Evolutionary conservation across 1,140 invertebrate genomes (phyloP).

Genomic region (Cepaea nemoralis): DNA sequence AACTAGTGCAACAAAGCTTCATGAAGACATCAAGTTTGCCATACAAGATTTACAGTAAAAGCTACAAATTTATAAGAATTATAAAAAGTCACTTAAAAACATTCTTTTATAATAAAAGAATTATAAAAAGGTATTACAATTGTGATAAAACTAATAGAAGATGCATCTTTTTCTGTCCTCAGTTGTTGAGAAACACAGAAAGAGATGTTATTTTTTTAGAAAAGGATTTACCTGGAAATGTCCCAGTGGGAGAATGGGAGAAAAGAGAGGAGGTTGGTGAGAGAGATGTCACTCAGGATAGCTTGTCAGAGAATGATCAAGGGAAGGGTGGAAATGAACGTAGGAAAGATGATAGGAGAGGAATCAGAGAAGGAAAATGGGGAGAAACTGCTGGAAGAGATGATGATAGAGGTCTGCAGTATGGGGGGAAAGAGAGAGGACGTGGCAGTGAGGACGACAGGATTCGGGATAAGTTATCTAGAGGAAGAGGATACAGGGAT

Average conservation of each 20-base stretch:
- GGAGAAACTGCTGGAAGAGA: background rate
- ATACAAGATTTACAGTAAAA: too few relatives aligned
- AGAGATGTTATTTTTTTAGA: background rate
- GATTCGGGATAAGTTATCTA: background rate
- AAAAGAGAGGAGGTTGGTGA: background rate
- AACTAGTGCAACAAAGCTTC: too few relatives aligned
- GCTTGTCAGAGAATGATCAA: constrained; percentile 9
- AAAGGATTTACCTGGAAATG: background rate
- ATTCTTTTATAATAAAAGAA: too few relatives aligned
- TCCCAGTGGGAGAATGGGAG: background rate
- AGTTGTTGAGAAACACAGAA: constrained; percentile 24
- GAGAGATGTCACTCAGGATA: background rate
- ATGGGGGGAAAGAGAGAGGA: constrained; percentile 6
- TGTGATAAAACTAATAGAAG: background rate
- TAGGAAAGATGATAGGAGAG: background rate
- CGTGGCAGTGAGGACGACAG: constrained; percentile 2
- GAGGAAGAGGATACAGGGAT: constrained; percentile 1
- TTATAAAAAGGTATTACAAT: too few relatives aligned
- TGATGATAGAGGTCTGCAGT: background rate
- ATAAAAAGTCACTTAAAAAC: too few relatives aligned
- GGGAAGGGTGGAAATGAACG: constrained; percentile 1
- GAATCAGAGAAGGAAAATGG: background rate
- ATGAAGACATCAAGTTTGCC: too few relatives aligned
- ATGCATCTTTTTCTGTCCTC: background rate
- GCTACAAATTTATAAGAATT: too few relatives aligned